These are phyloP conservation scores for Hemicordylus capensis DNA, from an alignment of 2,113 vertebrate genomes.

Conservation along the genomic window DNA sequence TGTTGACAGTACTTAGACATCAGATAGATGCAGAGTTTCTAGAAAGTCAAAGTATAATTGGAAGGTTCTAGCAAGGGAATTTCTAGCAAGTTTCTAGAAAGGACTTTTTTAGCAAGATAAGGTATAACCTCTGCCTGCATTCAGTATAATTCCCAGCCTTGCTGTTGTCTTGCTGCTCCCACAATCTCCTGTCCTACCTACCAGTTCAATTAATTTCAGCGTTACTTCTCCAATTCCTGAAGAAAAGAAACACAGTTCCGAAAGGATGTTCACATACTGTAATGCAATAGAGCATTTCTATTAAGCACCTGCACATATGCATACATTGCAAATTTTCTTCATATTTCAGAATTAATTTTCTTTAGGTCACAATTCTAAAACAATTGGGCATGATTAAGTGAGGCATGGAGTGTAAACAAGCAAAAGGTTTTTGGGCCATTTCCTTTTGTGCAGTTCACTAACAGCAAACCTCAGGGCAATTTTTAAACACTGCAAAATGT, in stretches of 20 bases:
- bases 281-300: not conserved
- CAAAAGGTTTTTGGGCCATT: not conserved
- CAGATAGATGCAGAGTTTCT: not conserved
- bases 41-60: too few relatives aligned
- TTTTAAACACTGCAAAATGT: slow-evolving; percentile 1
- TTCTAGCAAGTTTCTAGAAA: too few relatives aligned
- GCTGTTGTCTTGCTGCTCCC: not conserved
- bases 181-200: not conserved
- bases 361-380: not conserved
- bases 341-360: not conserved
- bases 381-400: not conserved
- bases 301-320: not conserved
- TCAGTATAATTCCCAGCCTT: not conserved
- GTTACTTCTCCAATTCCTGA: not conserved
- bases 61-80: not conserved
- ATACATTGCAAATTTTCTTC: not conserved
- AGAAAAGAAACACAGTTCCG: not conserved
- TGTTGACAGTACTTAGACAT: not conserved
- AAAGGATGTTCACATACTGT: not conserved
- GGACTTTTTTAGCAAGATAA: not conserved
- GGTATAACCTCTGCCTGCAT: not conserved
- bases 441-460: not conserved
- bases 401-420: not conserved
- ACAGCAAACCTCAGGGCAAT: slow-evolving; percentile 3
- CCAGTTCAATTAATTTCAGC: not conserved